Conservation (phyloP, 30 jellyfish, hydroid and myxozoan genomes). For the Mastigias papua region DNA sequence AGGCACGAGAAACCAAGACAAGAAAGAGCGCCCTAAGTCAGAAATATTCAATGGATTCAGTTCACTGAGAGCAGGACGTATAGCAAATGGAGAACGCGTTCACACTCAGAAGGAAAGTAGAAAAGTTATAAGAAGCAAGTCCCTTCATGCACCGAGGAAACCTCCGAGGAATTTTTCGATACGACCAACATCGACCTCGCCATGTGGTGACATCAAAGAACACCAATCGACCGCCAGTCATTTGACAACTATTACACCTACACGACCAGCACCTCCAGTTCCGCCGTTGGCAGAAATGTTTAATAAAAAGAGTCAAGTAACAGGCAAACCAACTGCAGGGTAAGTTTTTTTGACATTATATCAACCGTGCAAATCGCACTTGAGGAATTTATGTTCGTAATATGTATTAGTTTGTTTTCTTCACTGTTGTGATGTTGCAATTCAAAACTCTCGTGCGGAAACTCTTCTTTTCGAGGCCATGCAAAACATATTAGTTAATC, state of each 20-base stretch:
- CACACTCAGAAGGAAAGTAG: slow-evolving; percentile 29
- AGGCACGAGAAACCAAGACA: slow-evolving; percentile 8
- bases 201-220: not conserved
- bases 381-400: no score
- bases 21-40: slow-evolving; percentile 68
- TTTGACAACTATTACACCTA: slow-evolving; percentile 16
- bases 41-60: slow-evolving; percentile 66
- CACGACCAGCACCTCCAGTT: slow-evolving; percentile 63
- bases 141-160: slow-evolving; percentile 57
- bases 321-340: not conserved
- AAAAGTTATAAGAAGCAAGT: slow-evolving; percentile 53
- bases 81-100: slow-evolving; percentile 45
- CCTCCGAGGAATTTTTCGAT: slow-evolving; percentile 52
- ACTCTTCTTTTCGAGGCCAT: no score
- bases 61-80: slow-evolving; percentile 43
- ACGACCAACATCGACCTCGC: slow-evolving; percentile 58
- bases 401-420: no score
- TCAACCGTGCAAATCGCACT: not conserved
- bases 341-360: not conserved
- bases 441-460: no score
- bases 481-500: no score
- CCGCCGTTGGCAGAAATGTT: slow-evolving; percentile 45
- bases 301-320: slow-evolving; percentile 9
- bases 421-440: no score
- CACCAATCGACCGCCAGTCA: not conserved